Evolutionary conservation across 2,797 vertebrate species (phyloP).

Genomic region (Sebastes trivittatus): DNA sequence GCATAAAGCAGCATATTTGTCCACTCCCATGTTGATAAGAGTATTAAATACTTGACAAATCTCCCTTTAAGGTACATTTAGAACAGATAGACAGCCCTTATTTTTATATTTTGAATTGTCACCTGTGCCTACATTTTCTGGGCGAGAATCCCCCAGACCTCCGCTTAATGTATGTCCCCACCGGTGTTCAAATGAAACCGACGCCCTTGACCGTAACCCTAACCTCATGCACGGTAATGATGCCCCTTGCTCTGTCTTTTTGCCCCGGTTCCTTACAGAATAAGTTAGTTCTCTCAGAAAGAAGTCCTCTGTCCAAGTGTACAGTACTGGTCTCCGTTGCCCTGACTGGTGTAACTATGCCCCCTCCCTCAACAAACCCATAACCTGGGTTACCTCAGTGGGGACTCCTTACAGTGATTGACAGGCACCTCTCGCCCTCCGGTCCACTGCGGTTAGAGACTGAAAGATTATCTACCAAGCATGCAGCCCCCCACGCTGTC

Average conservation of each 20-base stretch:
- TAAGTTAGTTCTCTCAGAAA: neutral
- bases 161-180: no score
- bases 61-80: no score
- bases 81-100: no score
- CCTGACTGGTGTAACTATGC: slow-evolving; percentile 1
- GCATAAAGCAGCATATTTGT: no score
- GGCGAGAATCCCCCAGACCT: rapidly evolving
- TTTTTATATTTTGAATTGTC: no score
- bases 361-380: slow-evolving; percentile 11
- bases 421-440: slow-evolving; percentile 62
- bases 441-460: slow-evolving; percentile 48
- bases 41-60: no score
- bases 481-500: neutral
- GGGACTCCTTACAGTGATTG: slow-evolving; percentile 58
- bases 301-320: neutral
- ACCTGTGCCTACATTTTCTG: no score
- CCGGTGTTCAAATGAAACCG: no score
- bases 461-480: slow-evolving; percentile 57
- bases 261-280: neutral
- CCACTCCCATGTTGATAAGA: no score
- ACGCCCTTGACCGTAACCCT: neutral
- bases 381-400: slow-evolving; percentile 41
- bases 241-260: neutral
- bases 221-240: neutral
- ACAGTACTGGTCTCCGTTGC: neutral